Evolutionary conservation across 2,113 vertebrate genomes (phyloP).

Genomic region (Oenanthe melanoleuca): DNA sequence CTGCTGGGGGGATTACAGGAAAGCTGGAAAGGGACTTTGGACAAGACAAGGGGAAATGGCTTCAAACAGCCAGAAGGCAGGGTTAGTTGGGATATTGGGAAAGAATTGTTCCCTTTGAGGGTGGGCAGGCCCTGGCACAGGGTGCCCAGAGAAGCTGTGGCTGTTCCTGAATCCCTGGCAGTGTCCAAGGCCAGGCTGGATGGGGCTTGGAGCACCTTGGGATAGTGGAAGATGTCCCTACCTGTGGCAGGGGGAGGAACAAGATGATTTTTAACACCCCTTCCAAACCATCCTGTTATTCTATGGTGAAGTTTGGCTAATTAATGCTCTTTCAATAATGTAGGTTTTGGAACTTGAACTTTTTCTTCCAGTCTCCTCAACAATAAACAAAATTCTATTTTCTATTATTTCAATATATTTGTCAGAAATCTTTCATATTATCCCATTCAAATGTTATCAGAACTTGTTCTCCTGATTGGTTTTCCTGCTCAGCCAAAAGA

Average conservation of each 20-base stretch:
- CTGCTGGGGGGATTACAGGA: background rate
- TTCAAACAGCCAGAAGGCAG: background rate
- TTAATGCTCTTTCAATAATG: background rate
- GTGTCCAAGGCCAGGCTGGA: background rate
- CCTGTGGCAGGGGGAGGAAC: background rate
- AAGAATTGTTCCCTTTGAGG: rapidly evolving
- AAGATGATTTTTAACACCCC: rapidly evolving
- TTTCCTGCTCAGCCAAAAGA: background rate
- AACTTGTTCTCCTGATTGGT: background rate
- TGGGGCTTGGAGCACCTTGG: rapidly evolving
- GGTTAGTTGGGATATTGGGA: background rate
- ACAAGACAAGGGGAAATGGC: background rate
- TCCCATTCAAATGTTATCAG: background rate
- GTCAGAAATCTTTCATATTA: background rate
- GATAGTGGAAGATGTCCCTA: background rate
- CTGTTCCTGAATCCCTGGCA: background rate
- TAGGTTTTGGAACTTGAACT: background rate
- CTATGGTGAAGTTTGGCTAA: background rate
- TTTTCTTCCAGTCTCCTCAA: background rate
- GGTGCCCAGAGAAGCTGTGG: background rate
- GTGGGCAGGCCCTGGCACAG: background rate
- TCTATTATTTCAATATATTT: background rate
- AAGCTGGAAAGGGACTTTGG: background rate
- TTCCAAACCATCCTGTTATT: background rate
- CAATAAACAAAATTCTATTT: background rate